Conservation (phyloP, 2,888 invertebrate genomes). For the Drosophila peninsularis region DNA sequence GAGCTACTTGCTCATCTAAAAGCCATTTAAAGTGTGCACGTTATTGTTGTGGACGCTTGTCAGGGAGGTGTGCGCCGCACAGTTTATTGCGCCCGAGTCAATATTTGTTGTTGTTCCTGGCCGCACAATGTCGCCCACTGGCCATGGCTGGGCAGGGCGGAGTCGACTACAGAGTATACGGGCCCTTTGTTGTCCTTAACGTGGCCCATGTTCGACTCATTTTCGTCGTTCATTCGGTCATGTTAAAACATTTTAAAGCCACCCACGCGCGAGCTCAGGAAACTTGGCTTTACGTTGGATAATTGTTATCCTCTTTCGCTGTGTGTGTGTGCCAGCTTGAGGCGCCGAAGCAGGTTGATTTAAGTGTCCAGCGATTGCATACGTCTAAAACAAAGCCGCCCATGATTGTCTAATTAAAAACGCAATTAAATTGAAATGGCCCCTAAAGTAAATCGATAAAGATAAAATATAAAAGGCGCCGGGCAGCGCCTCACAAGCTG, state of each 20-base stretch:
- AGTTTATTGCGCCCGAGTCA: constrained; percentile 72
- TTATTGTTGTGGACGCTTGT: constrained; percentile 42
- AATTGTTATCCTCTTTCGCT: constrained; percentile 45
- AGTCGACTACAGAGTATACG: constrained; percentile 6
- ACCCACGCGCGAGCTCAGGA: constrained; percentile 62
- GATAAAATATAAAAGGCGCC: neutral
- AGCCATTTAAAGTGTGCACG: constrained; percentile 67
- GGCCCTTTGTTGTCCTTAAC: constrained; percentile 40
- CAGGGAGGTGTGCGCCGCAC: constrained; percentile 21
- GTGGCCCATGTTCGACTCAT: constrained; percentile 12
- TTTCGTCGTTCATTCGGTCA: constrained; percentile 26
- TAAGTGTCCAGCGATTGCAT: constrained; percentile 21
- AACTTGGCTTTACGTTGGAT: constrained; percentile 43
- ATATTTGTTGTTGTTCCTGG: constrained; percentile 63
- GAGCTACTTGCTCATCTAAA: constrained; percentile 50
- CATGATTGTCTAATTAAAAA: constrained; percentile 43
- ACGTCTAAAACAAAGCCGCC: constrained; percentile 9
- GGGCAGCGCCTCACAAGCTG: neutral
- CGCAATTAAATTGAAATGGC: constrained; percentile 15
- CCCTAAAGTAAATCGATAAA: constrained; percentile 22
- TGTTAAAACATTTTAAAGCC: constrained; percentile 64
- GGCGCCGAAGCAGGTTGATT: constrained; percentile 8
- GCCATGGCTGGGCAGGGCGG: constrained; percentile 3
- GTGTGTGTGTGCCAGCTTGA: neutral
- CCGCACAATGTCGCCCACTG: constrained; percentile 29